These are phyloP conservation scores for Ypsolopha sequella DNA, from an alignment of 2,888 invertebrate genomes.

Conservation along the genomic window DNA sequence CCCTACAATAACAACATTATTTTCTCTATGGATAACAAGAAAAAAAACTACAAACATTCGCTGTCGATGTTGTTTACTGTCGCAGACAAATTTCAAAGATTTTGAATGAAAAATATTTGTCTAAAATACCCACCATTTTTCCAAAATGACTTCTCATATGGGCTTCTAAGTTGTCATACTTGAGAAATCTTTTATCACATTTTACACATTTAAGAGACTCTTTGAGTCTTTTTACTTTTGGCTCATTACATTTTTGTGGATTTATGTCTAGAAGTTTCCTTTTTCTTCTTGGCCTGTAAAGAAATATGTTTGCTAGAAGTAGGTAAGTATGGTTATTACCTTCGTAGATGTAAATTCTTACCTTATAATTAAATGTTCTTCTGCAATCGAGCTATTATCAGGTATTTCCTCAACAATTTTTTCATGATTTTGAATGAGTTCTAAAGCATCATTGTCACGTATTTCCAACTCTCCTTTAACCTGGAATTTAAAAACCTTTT, in stretches of 20 bases:
- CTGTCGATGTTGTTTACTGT: no score
- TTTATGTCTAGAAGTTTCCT: slow-evolving; percentile 21
- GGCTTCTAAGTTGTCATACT: slow-evolving; percentile 63
- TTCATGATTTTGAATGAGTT: background rate
- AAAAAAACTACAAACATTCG: no score
- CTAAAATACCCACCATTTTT: slow-evolving; percentile 41
- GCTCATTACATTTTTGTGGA: slow-evolving; percentile 19
- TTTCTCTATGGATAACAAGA: no score
- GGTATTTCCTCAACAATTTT: background rate
- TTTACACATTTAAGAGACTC: slow-evolving; percentile 49
- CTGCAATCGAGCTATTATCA: background rate
- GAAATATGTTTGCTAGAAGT: background rate
- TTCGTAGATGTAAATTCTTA: background rate
- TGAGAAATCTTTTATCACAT: slow-evolving; percentile 58
- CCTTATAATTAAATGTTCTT: background rate
- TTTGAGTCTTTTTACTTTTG: slow-evolving; percentile 10
- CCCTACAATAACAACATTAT: no score
- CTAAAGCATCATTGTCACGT: background rate
- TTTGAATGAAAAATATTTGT: background rate
- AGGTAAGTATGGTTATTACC: no score
- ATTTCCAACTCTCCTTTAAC: slow-evolving; percentile 16
- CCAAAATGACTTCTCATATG: slow-evolving; percentile 65
- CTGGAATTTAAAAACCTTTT: slow-evolving; percentile 6
- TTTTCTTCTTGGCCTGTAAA: slow-evolving; percentile 21
- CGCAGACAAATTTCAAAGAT: no score